phyloP scores from a whole-genome alignment of 1,140 invertebrate species.

The Callitettix versicolor region DNA sequence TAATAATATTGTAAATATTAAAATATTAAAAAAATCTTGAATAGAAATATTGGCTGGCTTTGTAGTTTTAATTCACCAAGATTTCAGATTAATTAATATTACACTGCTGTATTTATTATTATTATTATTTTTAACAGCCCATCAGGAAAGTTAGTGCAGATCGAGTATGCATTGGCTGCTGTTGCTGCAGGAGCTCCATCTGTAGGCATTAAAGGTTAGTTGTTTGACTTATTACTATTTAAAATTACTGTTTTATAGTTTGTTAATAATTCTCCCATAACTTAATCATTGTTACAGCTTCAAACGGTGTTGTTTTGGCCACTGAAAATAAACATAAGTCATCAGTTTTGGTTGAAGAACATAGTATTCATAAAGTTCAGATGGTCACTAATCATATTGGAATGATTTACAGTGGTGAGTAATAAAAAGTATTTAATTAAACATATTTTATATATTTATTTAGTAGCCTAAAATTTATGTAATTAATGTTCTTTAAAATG shows the following conservation, averaged over 20 bases:
- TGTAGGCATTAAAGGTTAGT: slow-evolving; percentile 90
- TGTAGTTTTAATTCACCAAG: no score
- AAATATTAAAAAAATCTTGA: no score
- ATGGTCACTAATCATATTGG: slow-evolving; percentile 92
- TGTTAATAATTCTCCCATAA: no score
- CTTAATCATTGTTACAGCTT: slow-evolving; percentile 48
- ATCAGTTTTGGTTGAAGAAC: slow-evolving; percentile 93
- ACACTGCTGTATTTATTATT: no score
- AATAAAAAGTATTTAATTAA: no score
- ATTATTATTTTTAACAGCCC: slow-evolving; percentile 57
- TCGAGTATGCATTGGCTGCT: slow-evolving; percentile 98
- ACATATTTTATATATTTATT: no score
- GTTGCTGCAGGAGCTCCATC: slow-evolving; percentile 97
- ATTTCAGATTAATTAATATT: no score
- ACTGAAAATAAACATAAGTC: slow-evolving; percentile 99
- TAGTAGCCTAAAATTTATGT: background rate
- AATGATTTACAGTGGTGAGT: slow-evolving; percentile 86
- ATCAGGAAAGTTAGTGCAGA: slow-evolving; percentile 97
- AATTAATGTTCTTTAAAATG: no score
- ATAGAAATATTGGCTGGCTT: no score
- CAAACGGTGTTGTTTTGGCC: slow-evolving; percentile 91
- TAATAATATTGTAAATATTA: no score
- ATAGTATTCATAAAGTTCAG: slow-evolving; percentile 93
- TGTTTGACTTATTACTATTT: no score
- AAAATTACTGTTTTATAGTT: no score